Evolutionary conservation across 2,113 vertebrate genomes (phyloP).

Genomic region (Tringa solitaria): DNA sequence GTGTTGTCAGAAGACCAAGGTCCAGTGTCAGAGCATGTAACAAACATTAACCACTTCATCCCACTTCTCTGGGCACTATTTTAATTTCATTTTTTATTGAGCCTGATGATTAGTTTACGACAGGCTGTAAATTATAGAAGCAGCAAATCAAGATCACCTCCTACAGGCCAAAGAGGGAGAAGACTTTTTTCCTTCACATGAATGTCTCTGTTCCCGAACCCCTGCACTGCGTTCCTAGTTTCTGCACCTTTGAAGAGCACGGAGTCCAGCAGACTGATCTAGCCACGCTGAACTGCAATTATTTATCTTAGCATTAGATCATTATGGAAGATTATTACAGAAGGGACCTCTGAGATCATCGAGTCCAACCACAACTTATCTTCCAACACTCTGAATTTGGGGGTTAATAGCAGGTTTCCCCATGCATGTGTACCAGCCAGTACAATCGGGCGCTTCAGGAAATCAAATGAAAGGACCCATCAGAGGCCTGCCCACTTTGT

Average conservation of each 20-base stretch:
- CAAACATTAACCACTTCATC: slow-evolving; percentile 64
- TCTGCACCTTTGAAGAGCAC: not conserved
- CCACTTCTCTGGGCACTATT: not conserved
- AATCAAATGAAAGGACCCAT: not conserved
- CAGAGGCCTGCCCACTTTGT: not conserved
- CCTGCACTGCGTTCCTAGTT: not conserved
- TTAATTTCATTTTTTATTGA: slow-evolving; percentile 21
- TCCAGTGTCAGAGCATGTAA: slow-evolving; percentile 33
- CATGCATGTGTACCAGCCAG: not conserved
- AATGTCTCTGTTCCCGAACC: not conserved
- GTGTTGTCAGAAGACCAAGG: slow-evolving; percentile 61
- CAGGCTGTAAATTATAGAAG: not conserved
- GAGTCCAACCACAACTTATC: too few species aligned
- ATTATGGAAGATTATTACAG: not conserved
- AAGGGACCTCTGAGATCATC: too few species aligned
- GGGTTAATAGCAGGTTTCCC: not conserved
- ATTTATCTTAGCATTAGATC: not conserved
- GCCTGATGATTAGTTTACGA: slow-evolving; percentile 15
- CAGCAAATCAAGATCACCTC: slow-evolving; percentile 16
- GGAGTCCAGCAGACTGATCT: not conserved
- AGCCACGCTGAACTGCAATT: not conserved
- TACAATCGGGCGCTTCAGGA: not conserved
- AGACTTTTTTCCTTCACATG: not conserved
- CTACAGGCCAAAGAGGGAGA: not conserved
- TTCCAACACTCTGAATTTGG: not conserved